phyloP scores from a whole-genome alignment of 92 coral and sea anemone species.

The Parazoanthus darwini region DNA sequence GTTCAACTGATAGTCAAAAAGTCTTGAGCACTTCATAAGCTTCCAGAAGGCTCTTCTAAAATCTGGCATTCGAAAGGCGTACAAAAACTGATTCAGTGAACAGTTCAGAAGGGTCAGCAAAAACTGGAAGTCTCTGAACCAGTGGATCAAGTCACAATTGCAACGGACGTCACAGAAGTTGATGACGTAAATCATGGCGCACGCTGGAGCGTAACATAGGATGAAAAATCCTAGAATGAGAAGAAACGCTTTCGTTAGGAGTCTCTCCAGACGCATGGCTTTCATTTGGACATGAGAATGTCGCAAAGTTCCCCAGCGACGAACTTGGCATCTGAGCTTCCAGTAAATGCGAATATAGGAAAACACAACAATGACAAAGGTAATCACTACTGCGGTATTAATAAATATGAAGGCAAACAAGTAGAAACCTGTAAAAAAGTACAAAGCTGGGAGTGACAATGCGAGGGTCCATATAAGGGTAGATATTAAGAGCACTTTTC shows the following conservation, averaged over 20 bases:
- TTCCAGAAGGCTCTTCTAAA: constrained; percentile 65
- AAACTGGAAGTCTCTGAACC: constrained; percentile 75
- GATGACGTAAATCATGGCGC: constrained; percentile 68
- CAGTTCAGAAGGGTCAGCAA: constrained; percentile 75
- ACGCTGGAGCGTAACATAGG: constrained; percentile 67
- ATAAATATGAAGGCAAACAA: constrained; percentile 74
- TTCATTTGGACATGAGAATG: constrained; percentile 54
- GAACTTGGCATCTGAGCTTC: constrained; percentile 66
- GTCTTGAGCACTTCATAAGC: constrained; percentile 29
- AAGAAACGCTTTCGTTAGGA: constrained; percentile 58
- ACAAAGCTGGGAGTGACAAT: constrained; percentile 53
- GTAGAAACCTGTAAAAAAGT: constrained; percentile 71
- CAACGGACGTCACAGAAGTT: constrained; percentile 62
- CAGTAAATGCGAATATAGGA: constrained; percentile 73
- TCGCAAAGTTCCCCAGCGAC: constrained; percentile 65
- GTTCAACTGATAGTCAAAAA: constrained; percentile 19
- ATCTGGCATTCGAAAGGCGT: constrained; percentile 74
- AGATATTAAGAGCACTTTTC: constrained; percentile 44
- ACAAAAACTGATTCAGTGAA: constrained; percentile 75
- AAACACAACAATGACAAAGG: constrained; percentile 61
- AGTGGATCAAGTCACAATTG: constrained; percentile 64
- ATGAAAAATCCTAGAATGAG: constrained; percentile 67
- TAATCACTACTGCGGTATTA: constrained; percentile 66
- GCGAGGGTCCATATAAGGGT: constrained; percentile 58
- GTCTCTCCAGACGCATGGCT: constrained; percentile 63